Evolutionary conservation across 1,140 invertebrate genomes (phyloP).

Genomic region (Linepithema humile): DNA sequence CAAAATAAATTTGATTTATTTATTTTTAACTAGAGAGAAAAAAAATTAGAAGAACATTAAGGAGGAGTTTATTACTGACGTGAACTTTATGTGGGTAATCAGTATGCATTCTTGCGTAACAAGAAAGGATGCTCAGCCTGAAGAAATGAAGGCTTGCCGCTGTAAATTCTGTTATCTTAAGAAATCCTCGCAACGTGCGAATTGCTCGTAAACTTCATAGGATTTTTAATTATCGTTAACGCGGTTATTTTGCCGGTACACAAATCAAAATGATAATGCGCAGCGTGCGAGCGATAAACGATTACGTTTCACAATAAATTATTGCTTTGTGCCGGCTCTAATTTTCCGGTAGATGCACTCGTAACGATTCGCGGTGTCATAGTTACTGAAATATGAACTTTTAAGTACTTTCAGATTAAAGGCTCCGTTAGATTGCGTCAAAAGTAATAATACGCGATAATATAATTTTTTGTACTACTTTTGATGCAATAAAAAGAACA

Average conservation of each 20-base stretch:
- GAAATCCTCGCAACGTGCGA: background rate
- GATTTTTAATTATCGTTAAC: slow-evolving; percentile 55
- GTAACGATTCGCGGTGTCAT: slow-evolving; percentile 18
- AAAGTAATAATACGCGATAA: background rate
- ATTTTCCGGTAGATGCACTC: slow-evolving; percentile 33
- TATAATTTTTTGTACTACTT: background rate
- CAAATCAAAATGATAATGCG: slow-evolving; percentile 52
- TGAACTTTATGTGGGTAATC: slow-evolving; percentile 4
- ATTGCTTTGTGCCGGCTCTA: slow-evolving; percentile 13
- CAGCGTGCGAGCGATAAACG: slow-evolving; percentile 31
- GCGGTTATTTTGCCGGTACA: slow-evolving; percentile 24
- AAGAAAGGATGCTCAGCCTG: background rate
- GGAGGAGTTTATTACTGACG: background rate
- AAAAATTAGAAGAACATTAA: background rate
- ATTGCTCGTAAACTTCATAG: slow-evolving; percentile 21
- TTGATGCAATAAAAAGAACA: background rate
- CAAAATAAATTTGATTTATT: background rate
- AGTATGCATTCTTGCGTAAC: background rate
- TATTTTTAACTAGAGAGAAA: background rate
- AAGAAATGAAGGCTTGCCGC: background rate
- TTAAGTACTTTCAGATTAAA: slow-evolving; percentile 16
- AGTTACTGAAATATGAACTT: slow-evolving; percentile 26
- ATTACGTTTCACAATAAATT: slow-evolving; percentile 42
- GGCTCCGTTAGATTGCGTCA: background rate
- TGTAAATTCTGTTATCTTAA: slow-evolving; percentile 39